Base-by-base conservation (phyloP, 2,113 vertebrate genomes). In the Pteropus alecto region DNA sequence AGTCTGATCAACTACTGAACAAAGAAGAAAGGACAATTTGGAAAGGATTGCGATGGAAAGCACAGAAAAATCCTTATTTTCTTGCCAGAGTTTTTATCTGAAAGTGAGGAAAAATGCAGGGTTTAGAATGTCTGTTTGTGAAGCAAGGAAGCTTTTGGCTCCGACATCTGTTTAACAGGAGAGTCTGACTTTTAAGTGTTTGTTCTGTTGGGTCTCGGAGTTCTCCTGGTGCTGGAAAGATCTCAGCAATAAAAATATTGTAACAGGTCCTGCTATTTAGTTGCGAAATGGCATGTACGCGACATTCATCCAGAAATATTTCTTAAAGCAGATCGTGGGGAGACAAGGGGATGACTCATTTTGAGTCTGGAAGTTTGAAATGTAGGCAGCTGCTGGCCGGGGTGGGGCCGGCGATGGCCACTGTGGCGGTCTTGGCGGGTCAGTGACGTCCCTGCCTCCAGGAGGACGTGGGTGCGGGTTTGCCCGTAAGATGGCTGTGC, bases 61-160 rank as follows among this genome's bases (percentile, higher is more conserved):
- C 89, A 97, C 92, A 97, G 97, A 94, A 98, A 98, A 98, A 98
- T 92, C 89, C 97, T 97, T 97, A 67, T 87, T 81, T 97, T 97
- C 92, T 98, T 98, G 98, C 98, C 98, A 98, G 97, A 88, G 95
- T 96, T 98, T 98, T 98, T 98, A 92, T 98, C 90, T 98, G 92
- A 97, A 97, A 93, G 46, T 89, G 10, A 11, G 60, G 60, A 13
- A 85, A 94, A 96, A 94, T 95, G 78, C 96, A 98, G 78, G 82
- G 74, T 97, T 78, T 90, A 96, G 92, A 97, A 87, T 95, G 97
- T 97, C 95, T 97, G 85, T 97, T 97, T 98, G 96, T 98, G 93
- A 97, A 96, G 95, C 92, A 97, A 97, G 90, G 65, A 96, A 97
- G 97, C 94, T 98, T 98, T 98, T 87, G 98, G 96, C 56, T 13